phyloP scores from a whole-genome alignment of 1,140 invertebrate species.

The Choristoneura fumiferana region DNA sequence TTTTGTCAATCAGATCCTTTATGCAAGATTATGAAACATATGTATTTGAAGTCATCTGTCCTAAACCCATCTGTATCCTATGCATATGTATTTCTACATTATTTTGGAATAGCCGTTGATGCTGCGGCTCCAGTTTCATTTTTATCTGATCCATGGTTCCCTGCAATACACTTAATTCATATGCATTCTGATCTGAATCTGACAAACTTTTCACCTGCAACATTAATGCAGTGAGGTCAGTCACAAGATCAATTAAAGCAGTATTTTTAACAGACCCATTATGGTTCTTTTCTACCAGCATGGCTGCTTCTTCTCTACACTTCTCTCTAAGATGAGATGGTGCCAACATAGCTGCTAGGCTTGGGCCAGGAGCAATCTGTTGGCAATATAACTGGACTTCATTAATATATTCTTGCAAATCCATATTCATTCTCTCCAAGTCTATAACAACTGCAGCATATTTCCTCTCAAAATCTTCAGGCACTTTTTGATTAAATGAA shows the following conservation, averaged over 20 bases:
- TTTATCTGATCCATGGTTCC: conserved; percentile 95
- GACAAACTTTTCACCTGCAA: conserved; percentile 95
- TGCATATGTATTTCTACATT: conserved; percentile 95
- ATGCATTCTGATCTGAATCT: conserved; percentile 93
- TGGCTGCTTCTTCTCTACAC: conserved; percentile 89
- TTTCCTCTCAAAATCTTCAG: conserved; percentile 91
- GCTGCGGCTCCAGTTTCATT: conserved; percentile 86
- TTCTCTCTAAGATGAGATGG: conserved; percentile 92
- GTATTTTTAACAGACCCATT: conserved; percentile 80
- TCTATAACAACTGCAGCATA: conserved; percentile 95
- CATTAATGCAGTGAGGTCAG: conserved; percentile 93
- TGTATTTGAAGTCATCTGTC: conserved; percentile 63
- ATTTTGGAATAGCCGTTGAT: conserved; percentile 92
- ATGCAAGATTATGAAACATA: conserved; percentile 27
- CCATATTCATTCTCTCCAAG: conserved; percentile 94
- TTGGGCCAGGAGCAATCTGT: conserved; percentile 92
- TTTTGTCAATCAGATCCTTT: no score
- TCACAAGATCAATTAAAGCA: conserved; percentile 87
- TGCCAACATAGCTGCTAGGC: conserved; percentile 91
- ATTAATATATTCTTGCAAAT: conserved; percentile 91
- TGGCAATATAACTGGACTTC: conserved; percentile 91
- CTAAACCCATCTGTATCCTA: conserved; percentile 92
- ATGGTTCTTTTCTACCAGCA: conserved; percentile 90
- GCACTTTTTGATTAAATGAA: conserved; percentile 87
- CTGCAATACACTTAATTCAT: conserved; percentile 95